Conservation (phyloP, 2,113 vertebrate genomes). For the Nannospalax galili region DNA sequence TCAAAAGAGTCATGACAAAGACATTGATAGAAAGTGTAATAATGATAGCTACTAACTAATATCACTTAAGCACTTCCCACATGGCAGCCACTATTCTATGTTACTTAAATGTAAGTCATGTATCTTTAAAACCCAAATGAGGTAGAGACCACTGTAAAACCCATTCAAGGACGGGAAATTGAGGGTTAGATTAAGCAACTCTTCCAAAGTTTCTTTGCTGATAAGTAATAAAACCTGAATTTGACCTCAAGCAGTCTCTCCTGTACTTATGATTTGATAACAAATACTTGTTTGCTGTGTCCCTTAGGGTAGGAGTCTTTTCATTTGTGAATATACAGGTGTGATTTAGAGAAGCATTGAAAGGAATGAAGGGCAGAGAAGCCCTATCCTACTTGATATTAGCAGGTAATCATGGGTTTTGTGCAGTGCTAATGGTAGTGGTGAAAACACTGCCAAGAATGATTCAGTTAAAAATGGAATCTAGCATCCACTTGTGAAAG, state of each 20-base stretch:
- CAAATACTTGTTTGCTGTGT: not conserved
- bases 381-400: not conserved
- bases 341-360: not conserved
- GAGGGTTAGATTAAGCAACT: not conserved
- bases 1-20: not conserved
- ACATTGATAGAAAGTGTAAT: not conserved
- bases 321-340: not conserved
- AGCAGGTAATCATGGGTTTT: not conserved
- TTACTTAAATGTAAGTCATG: constrained; percentile 7
- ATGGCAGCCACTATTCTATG: not conserved
- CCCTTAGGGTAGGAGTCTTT: not conserved
- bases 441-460: not conserved
- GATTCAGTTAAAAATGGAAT: not conserved
- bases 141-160: not conserved
- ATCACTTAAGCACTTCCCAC: not conserved
- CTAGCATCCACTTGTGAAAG: too few species aligned
- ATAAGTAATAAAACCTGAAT: not conserved
- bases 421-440: too few species aligned
- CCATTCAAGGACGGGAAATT: not conserved
- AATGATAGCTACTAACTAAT: not conserved
- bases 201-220: not conserved
- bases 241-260: not conserved
- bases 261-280: not conserved
- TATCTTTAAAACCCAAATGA: not conserved
- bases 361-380: not conserved